Base-by-base conservation (phyloP, 2,797 vertebrate genomes). In the Peromyscus eremicus region DNA sequence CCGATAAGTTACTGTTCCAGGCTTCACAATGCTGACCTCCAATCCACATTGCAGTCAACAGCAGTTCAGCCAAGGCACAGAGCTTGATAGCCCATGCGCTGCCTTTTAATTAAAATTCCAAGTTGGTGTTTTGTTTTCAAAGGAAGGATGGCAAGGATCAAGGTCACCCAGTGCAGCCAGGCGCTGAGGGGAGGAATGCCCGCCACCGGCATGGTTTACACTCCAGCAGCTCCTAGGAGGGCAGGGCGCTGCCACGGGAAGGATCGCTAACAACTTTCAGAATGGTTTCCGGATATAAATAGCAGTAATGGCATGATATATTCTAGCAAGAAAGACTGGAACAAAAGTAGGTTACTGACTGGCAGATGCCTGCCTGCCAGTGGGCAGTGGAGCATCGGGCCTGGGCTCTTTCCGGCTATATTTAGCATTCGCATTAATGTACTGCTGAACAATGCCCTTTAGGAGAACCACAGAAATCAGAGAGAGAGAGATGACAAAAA, bases 31-130 rank as follows among this genome's bases (percentile, higher is more conserved):
- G 91, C 82, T 96, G 91, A 95, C 96, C 97, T 97, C 91, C 73
- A 91, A 77, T 81, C 96, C 79, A 88, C 97, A 94, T 6, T 95
- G 92, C 95, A 66, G 94, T 90, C 89, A 97, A 84, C 81, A 46
- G 83, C 92, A 85, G 87, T 75, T 90, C 97, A 92, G 92, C 98
- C 98, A 98, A 97, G 75, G 85, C 98, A 37, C 6, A 2, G 94
- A 97, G 94, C 84, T 70, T 71, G 66, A 95, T 92, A 93, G 96
- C 84, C 94, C 86, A 34, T 84, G 98, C 52, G 12, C 70, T 97
- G 91, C 94, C 97, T 98, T 98, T 97, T 98, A 97, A 98, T 98
- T 98, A 98, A 97, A 97, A 98, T 98, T 97, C 97, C 73, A 95
- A 97, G 97, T 97, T 85, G 96, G 89, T 97, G 90, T 93, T 86